A percentile compares a stretch with the other conserved stretches of the same genome.
Conservation (phyloP, 2,888 invertebrate genomes). For the Lottia scabra region DNA sequence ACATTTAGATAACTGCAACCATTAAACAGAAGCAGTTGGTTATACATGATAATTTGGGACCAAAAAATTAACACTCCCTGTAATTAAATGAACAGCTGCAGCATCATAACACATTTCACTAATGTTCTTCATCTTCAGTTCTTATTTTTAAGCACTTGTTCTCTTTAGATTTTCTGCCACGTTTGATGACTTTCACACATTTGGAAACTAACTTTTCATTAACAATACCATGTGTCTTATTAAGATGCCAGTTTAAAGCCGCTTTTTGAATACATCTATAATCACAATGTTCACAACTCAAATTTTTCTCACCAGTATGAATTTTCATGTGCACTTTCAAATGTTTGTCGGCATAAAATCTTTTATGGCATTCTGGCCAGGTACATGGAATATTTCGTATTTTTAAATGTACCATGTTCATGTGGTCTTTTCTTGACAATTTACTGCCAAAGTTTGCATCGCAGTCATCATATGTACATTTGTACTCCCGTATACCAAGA, state of each 20-base stretch:
- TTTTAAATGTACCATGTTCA: conserved; percentile 21
- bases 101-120: no score
- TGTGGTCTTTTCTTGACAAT: background rate
- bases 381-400: conserved; percentile 6
- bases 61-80: no score
- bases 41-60: no score
- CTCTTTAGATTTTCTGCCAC: background rate
- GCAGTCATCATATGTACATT: conserved; percentile 15
- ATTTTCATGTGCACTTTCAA: background rate
- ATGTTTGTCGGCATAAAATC: background rate
- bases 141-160: no score
- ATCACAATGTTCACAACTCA: conserved; percentile 25
- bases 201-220: conserved; percentile 8
- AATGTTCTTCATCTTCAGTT: no score
- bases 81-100: no score
- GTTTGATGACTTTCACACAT: background rate
- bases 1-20: no score
- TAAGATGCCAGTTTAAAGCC: conserved; percentile 28
- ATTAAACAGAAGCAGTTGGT: no score
- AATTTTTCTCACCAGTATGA: conserved; percentile 22
- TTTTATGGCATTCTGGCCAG: background rate
- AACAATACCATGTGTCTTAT: conserved; percentile 20
- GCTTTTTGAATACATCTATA: conserved; percentile 25
- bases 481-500: conserved; percentile 12
- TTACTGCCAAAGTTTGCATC: conserved; percentile 14